Evolutionary conservation across 2,113 vertebrate genomes (phyloP).

Genomic region (Microtus montanus): DNA sequence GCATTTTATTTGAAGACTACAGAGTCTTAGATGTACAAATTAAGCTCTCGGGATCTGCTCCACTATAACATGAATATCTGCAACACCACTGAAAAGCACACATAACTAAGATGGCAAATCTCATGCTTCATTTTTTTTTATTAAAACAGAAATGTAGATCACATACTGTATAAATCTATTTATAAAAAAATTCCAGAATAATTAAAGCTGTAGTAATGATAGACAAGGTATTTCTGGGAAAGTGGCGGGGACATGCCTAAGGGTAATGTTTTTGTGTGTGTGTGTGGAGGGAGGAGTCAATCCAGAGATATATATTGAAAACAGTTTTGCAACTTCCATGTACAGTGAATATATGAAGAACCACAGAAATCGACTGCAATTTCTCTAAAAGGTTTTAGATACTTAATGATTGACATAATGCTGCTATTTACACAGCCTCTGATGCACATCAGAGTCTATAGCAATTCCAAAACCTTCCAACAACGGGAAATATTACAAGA

Average conservation of each 20-base stretch:
- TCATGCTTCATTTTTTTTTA: neutral
- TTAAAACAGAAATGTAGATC: neutral
- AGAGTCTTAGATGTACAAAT: neutral
- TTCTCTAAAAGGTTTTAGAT: neutral
- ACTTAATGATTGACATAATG: neutral
- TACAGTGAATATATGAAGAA: neutral
- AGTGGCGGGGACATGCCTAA: neutral
- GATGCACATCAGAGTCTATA: constrained; percentile 36
- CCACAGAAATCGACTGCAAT: neutral
- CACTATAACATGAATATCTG: neutral
- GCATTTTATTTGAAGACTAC: neutral
- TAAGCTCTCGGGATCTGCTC: neutral
- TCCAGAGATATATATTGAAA: neutral
- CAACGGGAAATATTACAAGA: constrained; percentile 24
- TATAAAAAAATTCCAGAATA: neutral
- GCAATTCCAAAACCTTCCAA: constrained; percentile 54
- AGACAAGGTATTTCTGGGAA: neutral
- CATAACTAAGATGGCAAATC: neutral
- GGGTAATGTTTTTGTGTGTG: neutral
- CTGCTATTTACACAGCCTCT: neutral
- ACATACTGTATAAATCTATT: neutral
- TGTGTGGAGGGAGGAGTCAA: neutral
- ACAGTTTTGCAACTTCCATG: neutral
- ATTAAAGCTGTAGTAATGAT: neutral
- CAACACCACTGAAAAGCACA: neutral